These are phyloP conservation scores for Dryococelus australis DNA, from an alignment of 2,888 invertebrate species.

Conservation along the genomic window DNA sequence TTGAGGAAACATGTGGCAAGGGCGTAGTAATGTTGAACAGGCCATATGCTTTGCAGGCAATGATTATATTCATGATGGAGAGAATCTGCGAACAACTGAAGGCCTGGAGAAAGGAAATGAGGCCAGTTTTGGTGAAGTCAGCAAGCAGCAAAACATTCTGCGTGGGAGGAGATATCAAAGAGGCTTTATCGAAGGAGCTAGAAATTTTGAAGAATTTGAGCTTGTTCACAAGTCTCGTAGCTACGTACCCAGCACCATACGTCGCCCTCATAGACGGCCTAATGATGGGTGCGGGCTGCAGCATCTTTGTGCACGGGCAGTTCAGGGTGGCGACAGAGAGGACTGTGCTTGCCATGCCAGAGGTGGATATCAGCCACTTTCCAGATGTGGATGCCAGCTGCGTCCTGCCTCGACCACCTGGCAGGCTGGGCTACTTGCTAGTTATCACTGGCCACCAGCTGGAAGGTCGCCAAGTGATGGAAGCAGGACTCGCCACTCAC, in stretches of 20 bases:
- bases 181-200: no score
- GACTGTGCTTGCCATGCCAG: not conserved
- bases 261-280: constrained; percentile 1
- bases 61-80: no score
- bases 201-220: no score
- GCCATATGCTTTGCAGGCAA: no score
- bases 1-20: no score
- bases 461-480: not conserved
- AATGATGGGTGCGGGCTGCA: not conserved
- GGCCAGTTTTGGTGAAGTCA: no score
- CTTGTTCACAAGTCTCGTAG: no score
- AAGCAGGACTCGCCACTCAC: constrained; percentile 8
- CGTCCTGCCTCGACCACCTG: not conserved
- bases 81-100: no score
- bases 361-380: not conserved
- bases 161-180: no score
- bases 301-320: not conserved
- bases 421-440: not conserved
- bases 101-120: no score
- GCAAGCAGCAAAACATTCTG: no score
- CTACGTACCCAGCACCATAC: not conserved
- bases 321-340: constrained; percentile 11
- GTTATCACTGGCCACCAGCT: not conserved
- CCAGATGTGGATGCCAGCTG: not conserved
- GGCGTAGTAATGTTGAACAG: no score